Percentiles rank a stretch among this genome's conserved stretches.
Evolutionary conservation across 2,797 vertebrate genomes (phyloP).

Genomic region (Hipposideros larvatus): DNA sequence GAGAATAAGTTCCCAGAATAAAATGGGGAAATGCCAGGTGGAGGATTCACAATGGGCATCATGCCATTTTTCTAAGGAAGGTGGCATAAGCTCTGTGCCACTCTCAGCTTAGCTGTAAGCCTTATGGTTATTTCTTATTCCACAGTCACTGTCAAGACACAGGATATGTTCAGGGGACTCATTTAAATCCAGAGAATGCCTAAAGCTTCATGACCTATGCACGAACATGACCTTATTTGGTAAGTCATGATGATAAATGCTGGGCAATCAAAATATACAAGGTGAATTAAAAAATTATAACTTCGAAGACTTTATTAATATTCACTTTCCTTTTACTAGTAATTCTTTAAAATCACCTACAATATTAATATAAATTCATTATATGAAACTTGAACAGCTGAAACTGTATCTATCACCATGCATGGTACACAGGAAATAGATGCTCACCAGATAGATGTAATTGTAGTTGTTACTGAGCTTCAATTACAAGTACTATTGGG

Average conservation of each 20-base stretch:
- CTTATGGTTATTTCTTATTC: background rate
- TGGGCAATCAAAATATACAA: background rate
- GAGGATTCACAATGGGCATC: background rate
- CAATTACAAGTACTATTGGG: conserved; percentile 36
- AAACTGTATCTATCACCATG: background rate
- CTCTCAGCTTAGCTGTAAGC: background rate
- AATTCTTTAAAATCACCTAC: background rate
- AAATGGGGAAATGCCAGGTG: background rate
- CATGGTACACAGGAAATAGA: conserved; percentile 36
- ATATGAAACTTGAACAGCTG: conserved; percentile 17
- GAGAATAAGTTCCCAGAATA: background rate
- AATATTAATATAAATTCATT: background rate
- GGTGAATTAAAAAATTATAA: background rate
- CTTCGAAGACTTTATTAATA: background rate
- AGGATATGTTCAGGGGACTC: background rate
- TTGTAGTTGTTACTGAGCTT: conserved; percentile 68
- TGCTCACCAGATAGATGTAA: background rate
- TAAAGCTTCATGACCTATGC: background rate
- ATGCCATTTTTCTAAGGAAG: background rate
- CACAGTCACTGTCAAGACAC: background rate
- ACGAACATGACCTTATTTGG: background rate
- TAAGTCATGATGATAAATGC: conserved; percentile 1
- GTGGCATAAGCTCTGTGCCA: background rate
- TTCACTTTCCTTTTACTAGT: background rate
- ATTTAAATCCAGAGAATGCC: background rate